phyloP scores from a whole-genome alignment of 2,797 vertebrate genomes.

The Pipistrellus kuhlii region DNA sequence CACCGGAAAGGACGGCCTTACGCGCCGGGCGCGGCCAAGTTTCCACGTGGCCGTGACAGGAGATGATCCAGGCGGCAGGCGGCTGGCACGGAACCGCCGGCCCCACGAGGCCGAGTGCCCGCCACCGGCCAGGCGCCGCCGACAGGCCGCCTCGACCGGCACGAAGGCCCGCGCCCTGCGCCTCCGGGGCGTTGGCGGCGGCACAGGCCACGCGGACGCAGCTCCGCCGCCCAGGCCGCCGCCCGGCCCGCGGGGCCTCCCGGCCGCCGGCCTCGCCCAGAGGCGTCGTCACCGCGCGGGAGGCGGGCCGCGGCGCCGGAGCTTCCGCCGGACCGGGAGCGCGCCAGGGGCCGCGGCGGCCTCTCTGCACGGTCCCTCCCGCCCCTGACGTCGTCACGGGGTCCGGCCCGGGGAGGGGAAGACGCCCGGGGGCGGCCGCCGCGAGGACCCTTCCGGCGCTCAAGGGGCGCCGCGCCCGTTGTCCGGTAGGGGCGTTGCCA shows the following conservation, averaged over 20 bases:
- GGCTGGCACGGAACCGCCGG: background rate
- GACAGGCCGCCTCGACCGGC: background rate
- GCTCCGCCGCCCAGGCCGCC: background rate
- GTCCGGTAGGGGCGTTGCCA: background rate
- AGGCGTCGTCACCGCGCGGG: slow-evolving; percentile 34
- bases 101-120: no score
- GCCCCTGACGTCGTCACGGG: background rate
- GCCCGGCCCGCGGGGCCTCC: background rate
- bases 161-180: background rate
- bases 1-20: background rate
- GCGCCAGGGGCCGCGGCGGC: no score
- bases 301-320: slow-evolving; percentile 35
- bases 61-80: background rate
- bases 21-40: slow-evolving; percentile 21
- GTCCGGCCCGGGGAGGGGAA: background rate
- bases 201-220: background rate
- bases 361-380: background rate
- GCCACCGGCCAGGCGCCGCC: background rate
- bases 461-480: background rate
- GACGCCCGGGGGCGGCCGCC: background rate
- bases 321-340: slow-evolving; percentile 54
- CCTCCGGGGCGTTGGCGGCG: background rate
- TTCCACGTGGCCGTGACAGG: background rate
- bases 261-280: slow-evolving; percentile 1
- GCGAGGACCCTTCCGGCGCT: background rate